These are phyloP conservation scores for Taenioides sp. DNA, from an alignment of 2,797 vertebrate species.

Conservation along the genomic window DNA sequence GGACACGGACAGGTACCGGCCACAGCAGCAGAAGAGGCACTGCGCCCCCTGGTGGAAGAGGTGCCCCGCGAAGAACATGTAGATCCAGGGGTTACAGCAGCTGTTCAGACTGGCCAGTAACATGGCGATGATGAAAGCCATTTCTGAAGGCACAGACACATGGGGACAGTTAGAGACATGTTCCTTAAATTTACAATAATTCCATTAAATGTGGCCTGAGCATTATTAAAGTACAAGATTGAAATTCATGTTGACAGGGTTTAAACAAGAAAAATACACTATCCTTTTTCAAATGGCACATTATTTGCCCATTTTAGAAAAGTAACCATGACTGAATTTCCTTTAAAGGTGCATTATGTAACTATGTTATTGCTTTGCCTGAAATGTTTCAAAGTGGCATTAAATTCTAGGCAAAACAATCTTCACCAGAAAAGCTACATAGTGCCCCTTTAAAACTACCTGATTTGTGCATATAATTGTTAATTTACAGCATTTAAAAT, in stretches of 20 bases:
- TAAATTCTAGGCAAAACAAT: no score
- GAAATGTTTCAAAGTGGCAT: no score
- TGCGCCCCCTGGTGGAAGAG: constrained; percentile 88
- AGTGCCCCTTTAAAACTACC: no score
- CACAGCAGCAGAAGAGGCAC: constrained; percentile 84
- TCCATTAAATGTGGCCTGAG: neutral
- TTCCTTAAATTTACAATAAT: neutral
- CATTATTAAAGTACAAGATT: neutral
- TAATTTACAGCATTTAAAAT: neutral
- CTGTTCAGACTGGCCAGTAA: constrained; percentile 96
- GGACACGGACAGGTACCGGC: constrained; percentile 61
- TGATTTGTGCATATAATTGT: neutral
- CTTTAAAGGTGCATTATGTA: neutral
- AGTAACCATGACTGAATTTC: neutral
- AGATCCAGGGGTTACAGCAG: constrained; percentile 99
- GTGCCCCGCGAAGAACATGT: constrained; percentile 95
- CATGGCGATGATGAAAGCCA: constrained; percentile 93
- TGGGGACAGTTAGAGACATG: neutral
- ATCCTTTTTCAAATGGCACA: neutral
- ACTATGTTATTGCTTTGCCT: no score
- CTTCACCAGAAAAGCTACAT: no score
- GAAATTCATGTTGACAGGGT: neutral
- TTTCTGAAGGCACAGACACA: constrained; percentile 71
- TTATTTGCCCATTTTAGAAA: neutral
- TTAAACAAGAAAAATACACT: neutral